These are phyloP conservation scores for Urocyon cinereoargenteus DNA, from an alignment of 2,797 vertebrate genomes.

Conservation along the genomic window DNA sequence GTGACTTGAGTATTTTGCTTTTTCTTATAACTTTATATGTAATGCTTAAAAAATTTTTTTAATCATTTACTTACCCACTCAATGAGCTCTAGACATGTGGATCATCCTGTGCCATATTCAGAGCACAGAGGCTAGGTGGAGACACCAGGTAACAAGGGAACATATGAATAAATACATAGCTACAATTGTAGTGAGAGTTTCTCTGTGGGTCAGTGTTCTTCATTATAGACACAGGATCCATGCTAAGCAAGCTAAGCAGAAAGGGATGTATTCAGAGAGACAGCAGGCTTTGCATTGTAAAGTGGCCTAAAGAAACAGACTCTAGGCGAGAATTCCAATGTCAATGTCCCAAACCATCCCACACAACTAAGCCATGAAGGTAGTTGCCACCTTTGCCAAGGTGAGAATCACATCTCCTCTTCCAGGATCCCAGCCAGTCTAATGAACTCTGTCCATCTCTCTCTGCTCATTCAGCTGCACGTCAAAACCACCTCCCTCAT, in stretches of 20 bases:
- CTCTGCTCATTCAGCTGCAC: background rate
- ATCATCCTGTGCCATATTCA: background rate
- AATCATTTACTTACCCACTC: background rate
- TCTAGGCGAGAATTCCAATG: background rate
- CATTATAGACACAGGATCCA: background rate
- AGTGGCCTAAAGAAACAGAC: background rate
- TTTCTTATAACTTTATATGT: background rate
- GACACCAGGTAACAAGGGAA: background rate
- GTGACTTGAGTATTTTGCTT: background rate
- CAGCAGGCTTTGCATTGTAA: background rate
- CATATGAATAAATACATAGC: background rate
- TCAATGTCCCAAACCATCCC: background rate
- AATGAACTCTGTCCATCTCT: background rate
- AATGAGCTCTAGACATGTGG: background rate
- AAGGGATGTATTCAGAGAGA: background rate
- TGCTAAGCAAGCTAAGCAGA: background rate
- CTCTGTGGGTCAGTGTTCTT: background rate
- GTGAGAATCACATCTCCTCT: background rate
- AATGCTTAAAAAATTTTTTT: background rate
- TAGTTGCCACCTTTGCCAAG: background rate
- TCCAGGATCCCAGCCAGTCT: background rate
- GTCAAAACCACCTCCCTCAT: background rate
- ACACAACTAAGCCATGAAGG: background rate
- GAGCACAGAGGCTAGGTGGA: background rate
- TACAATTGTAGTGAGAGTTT: background rate